Base-by-base conservation (phyloP, 2,888 invertebrate species). In the Cheilosia impressa region DNA sequence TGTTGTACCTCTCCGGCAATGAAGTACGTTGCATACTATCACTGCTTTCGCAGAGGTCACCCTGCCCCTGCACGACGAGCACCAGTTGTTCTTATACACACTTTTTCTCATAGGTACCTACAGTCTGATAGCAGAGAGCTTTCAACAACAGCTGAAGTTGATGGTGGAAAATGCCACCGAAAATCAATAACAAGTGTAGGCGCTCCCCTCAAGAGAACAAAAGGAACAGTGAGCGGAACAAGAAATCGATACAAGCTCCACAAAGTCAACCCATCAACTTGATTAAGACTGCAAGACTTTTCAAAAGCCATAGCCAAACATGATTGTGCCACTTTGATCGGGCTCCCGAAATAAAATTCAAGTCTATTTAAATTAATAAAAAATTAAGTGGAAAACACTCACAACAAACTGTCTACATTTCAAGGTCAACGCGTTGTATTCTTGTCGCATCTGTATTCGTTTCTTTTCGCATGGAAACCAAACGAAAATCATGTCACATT, bases 351-450 rank as follows among this genome's bases (percentile, higher is more conserved):
- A 69, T 47, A 47, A 69, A 31, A 52, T 53, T 22, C 1, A 13
- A 66, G 31, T 55, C 31, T 45, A 68, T 69, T 57, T 45, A n/a
- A n/a, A 45, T 66, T 53, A 41, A 22, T 10, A 10, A 38, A 38
- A 38, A 13, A 38, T 13, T 1, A 0, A 38, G 13, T 13, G 34
- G 3, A 10, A 38, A 13, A 13, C 38, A 38, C 38, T 13, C 38
- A 38, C 4, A 10, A 10, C 13, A 10, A 38, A 38, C 13, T 13
- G 38, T 13, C 66, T 17, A 17, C 24, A 47, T 47, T 57, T 69
- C 57, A 69, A 69, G 69, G 69, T 69, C 57, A 57, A 45, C 47
- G 6, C 47, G 47, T 69, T 57, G 2, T 15, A 17, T 27, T 27
- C 31, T 38, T 9, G 45, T 15, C 52, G 38, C n/a, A 63, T 63